Evolutionary conservation across 2,797 vertebrate genomes (phyloP).

Genomic region (Allobates femoralis): DNA sequence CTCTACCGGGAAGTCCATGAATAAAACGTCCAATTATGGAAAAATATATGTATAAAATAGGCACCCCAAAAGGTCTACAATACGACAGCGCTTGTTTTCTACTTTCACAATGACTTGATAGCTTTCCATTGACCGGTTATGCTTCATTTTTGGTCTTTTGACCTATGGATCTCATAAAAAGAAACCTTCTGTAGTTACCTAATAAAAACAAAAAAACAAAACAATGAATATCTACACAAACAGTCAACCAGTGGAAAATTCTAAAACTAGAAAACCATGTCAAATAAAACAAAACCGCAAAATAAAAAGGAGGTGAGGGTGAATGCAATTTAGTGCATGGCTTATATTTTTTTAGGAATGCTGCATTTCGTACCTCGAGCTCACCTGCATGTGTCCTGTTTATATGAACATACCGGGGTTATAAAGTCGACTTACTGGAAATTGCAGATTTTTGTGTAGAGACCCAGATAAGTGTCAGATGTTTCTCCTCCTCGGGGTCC

Average conservation of each 20-base stretch:
- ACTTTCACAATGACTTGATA: slow-evolving; percentile 39
- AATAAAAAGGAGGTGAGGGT: slow-evolving; percentile 32
- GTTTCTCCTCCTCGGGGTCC: background rate
- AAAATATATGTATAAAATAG: background rate
- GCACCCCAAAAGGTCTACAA: background rate
- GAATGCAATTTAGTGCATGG: slow-evolving; percentile 36
- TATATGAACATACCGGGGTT: slow-evolving; percentile 5
- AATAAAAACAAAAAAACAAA: background rate
- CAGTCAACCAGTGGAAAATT: background rate
- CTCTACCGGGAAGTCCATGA: background rate
- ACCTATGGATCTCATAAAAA: background rate
- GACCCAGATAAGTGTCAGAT: background rate
- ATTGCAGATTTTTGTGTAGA: background rate
- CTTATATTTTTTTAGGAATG: background rate
- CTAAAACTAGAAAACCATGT: background rate
- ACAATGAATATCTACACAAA: background rate
- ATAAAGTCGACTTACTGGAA: background rate
- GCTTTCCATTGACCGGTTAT: background rate
- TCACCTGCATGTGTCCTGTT: background rate
- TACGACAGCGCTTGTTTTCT: background rate
- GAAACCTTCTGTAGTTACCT: background rate
- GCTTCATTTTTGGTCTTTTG: background rate
- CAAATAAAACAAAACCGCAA: slow-evolving; percentile 9
- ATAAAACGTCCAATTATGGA: background rate
- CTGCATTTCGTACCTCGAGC: background rate